Evolutionary conservation across 2,888 invertebrate species (phyloP).

Genomic region (Polydesmus complanatus): DNA sequence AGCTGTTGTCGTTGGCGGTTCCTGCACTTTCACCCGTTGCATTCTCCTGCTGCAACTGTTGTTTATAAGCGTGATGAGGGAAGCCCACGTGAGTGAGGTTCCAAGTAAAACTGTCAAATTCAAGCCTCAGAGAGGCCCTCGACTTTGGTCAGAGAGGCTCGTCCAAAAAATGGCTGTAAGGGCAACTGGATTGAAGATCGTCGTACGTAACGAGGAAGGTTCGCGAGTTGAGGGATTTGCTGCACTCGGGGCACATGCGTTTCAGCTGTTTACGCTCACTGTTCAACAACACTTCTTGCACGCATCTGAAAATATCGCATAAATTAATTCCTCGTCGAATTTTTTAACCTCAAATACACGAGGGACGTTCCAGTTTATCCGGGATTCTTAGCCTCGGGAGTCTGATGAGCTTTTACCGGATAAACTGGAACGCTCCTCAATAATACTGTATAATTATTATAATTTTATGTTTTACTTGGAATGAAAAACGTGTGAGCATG

Average conservation of each 20-base stretch:
- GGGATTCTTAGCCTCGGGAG: not conserved
- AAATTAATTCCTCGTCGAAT: not conserved
- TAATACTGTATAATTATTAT: not conserved
- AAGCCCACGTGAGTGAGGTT: not conserved
- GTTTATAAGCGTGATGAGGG: not conserved
- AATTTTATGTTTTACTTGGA: conserved; percentile 23
- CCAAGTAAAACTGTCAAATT: not conserved
- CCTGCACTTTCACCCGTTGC: not conserved
- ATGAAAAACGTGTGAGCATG: conserved; percentile 76
- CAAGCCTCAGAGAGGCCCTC: not conserved
- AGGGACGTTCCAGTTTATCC: not conserved
- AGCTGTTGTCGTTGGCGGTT: too few species aligned
- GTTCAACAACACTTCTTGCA: conserved; percentile 49
- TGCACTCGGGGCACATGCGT: conserved; percentile 55
- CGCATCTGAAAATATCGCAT: conserved; percentile 40
- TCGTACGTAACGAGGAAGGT: conserved; percentile 45
- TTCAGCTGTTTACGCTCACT: conserved; percentile 46
- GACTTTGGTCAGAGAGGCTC: conserved; percentile 10
- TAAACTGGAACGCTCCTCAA: not conserved
- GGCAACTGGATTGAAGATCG: conserved; percentile 12
- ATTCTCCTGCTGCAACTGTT: too few species aligned
- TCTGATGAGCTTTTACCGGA: not conserved
- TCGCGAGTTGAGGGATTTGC: conserved; percentile 48
- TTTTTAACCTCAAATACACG: not conserved
- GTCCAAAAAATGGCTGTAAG: conserved; percentile 10